These are phyloP conservation scores for Portevinia maculata DNA, from an alignment of 2,888 invertebrate genomes.

Conservation along the genomic window DNA sequence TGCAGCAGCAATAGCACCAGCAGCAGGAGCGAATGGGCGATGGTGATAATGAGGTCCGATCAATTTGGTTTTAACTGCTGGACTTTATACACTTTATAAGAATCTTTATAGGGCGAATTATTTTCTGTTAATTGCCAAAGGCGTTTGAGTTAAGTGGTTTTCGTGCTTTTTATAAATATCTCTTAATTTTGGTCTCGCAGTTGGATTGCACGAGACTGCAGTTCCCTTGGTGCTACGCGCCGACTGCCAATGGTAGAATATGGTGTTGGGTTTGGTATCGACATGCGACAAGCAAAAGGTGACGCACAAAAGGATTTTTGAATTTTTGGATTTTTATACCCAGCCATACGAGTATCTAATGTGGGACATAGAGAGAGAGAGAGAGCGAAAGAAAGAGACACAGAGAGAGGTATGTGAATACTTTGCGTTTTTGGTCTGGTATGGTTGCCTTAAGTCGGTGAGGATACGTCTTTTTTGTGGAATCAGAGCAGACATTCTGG, in stretches of 20 bases:
- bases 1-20: constrained; percentile 8
- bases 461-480: constrained; percentile 22
- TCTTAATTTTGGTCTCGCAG: constrained; percentile 79
- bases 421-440: constrained; percentile 66
- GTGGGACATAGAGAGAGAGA: not conserved
- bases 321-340: no score
- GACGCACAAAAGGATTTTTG: constrained; percentile 71
- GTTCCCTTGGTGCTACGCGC: constrained; percentile 18
- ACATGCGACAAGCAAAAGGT: constrained; percentile 69
- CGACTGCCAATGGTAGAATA: constrained; percentile 23
- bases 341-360: constrained; percentile 30
- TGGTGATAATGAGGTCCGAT: constrained; percentile 78
- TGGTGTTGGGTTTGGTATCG: constrained; percentile 4
- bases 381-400: no score
- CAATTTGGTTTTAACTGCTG: constrained; percentile 82
- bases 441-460: constrained; percentile 58
- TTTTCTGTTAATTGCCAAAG: constrained; percentile 81
- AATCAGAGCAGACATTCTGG: constrained; percentile 73
- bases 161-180: constrained; percentile 82
- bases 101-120: constrained; percentile 77
- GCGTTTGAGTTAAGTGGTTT: constrained; percentile 82
- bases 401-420: constrained; percentile 8
- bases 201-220: constrained; percentile 52
- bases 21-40: constrained; percentile 58
- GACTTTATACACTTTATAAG: constrained; percentile 77